These are phyloP conservation scores for Agonopterix heracliana DNA, from an alignment of 2,888 invertebrate species.

Conservation along the genomic window DNA sequence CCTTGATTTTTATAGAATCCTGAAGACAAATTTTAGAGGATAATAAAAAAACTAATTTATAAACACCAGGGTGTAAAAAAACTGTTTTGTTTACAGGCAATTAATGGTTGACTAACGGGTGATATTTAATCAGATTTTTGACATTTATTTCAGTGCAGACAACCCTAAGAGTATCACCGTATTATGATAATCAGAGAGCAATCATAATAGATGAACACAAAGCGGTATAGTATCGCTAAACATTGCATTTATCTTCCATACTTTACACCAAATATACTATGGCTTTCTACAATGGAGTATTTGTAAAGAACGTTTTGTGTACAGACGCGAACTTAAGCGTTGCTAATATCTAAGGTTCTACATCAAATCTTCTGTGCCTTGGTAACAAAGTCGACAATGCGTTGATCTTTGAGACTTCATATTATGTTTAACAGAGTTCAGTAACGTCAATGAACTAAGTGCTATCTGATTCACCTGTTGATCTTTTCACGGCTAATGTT, in stretches of 20 bases:
- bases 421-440: too few species aligned
- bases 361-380: too few species aligned
- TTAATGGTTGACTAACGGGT: too few species aligned
- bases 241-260: constrained; percentile 51
- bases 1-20: too few species aligned
- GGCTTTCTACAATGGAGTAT: constrained; percentile 46
- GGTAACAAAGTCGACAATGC: too few species aligned
- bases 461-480: constrained; percentile 26
- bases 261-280: constrained; percentile 47
- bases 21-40: too few species aligned
- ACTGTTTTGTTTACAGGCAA: too few species aligned
- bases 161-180: constrained; percentile 44
- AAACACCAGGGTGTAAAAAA: too few species aligned
- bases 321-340: constrained; percentile 44
- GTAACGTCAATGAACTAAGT: constrained; percentile 44
- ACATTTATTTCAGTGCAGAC: constrained; percentile 16
- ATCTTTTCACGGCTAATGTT: constrained; percentile 21
- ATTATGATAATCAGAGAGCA: constrained; percentile 47
- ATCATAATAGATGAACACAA: constrained; percentile 51
- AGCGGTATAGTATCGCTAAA: constrained; percentile 30
- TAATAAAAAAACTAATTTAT: too few species aligned
- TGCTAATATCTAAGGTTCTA: constrained; percentile 15
- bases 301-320: constrained; percentile 51
- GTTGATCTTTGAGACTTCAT: too few species aligned
- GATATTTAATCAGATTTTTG: too few species aligned